Evolutionary conservation across 2,797 vertebrate species (phyloP), one percentile per base, ranked within the genome.

Genomic region (Oophaga sylvatica): DNA sequence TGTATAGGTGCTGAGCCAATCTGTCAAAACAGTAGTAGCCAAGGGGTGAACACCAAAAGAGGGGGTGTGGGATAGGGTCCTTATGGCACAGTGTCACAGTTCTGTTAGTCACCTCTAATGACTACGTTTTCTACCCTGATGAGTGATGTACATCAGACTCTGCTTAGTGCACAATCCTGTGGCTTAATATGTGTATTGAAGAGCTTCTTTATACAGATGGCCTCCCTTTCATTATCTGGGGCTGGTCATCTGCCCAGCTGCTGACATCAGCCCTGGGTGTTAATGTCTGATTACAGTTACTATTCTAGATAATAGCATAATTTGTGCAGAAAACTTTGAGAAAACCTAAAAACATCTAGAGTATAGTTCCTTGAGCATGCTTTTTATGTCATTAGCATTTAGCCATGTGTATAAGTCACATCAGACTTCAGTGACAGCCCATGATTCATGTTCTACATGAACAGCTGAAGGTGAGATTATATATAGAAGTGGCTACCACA

Each of bases 391-490:
- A 29, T 68, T 68, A 68, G 26, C 26, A 68, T 68, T 68, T 68
- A 68, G 65, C 65, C 8, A 53, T 53, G 48, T 53, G 48, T 53
- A 11, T 59, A 70, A 26, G 63, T 67, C 63, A 67, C n/a, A 4
- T 76, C 73, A n/a, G 17, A 45, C 20, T 45, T 48, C 35, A 45
- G 20, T 65, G 35, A 63, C 59, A 41, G 31, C 26, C 63, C 29
- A 75, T 41, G 59, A 80, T 20, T 80, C 80, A 81, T 81, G 62
- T 53, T 16, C 60, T n/a, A 67, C 73, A 48, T 26, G 80, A 53
- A 65, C 35, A 81, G 19, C 62, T 63, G 59, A 63, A 31, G 45
- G 57, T 62, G 62, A 48, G 62, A 81, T 48, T 81, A 81, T 57
- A 57, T 71, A 70, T 56, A 83, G 81, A 83, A 59, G 26, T 35